Percentiles rank a stretch among this genome's conserved stretches.
Conservation (phyloP, 2,888 invertebrate species). For the Hypsopygia costalis region DNA sequence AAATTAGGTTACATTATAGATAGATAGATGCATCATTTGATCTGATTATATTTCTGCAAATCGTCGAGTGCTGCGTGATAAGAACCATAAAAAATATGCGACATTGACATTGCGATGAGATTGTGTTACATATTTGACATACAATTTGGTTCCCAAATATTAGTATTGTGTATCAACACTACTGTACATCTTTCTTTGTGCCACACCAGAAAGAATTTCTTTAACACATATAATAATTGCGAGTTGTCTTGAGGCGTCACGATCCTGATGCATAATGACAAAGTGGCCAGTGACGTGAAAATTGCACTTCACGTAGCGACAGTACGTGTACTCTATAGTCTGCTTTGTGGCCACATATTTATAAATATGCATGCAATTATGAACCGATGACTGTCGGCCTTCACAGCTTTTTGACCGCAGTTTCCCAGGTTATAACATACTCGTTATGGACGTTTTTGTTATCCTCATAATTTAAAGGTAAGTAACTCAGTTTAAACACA, state of each 20-base stretch:
- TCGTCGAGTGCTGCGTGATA: no score
- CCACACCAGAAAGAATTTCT: constrained; percentile 70
- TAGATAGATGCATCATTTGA: background rate
- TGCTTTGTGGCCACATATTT: constrained; percentile 24
- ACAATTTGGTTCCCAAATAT: no score
- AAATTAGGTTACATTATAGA: background rate
- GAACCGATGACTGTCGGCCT: constrained; percentile 19
- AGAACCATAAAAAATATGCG: no score
- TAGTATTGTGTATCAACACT: constrained; percentile 10
- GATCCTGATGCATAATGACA: constrained; percentile 79
- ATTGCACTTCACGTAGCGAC: constrained; percentile 60
- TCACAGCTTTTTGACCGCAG: constrained; percentile 10
- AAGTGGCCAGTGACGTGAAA: constrained; percentile 78
- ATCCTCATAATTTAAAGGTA: no score
- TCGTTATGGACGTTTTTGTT: background rate
- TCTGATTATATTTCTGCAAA: no score
- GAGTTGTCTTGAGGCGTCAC: constrained; percentile 79
- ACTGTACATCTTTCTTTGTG: constrained; percentile 49
- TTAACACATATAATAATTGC: constrained; percentile 80
- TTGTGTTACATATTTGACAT: no score
- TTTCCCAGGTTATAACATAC: background rate
- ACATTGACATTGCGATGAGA: no score
- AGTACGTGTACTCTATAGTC: constrained; percentile 23
- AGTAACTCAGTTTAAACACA: no score
- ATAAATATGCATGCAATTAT: constrained; percentile 33